Conservation (phyloP, 53 echinoderm and acorn worm genomes). For the Paelopatides confundens region DNA sequence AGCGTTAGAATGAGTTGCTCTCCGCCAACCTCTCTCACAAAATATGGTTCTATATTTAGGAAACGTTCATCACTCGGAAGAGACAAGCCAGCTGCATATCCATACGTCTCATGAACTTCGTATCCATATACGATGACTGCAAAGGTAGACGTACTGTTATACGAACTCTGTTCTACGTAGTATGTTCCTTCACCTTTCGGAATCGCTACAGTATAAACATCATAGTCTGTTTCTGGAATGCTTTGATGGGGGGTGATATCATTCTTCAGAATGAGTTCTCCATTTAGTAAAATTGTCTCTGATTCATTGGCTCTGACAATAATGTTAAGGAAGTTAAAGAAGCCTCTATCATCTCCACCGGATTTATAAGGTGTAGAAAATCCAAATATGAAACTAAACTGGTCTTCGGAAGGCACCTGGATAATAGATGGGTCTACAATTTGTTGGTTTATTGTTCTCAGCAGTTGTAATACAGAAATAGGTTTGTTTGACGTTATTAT, state of each 20-base stretch:
- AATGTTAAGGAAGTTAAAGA: constrained; percentile 64
- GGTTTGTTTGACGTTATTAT: constrained; percentile 63
- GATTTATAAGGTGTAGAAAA: constrained; percentile 64
- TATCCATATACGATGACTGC: constrained; percentile 74
- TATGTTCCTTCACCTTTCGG: constrained; percentile 69
- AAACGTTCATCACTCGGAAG: no score
- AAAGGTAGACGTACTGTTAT: constrained; percentile 15
- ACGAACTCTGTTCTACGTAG: constrained; percentile 63
- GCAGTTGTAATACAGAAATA: constrained; percentile 51
- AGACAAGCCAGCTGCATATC: constrained; percentile 72
- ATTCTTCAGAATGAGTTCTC: constrained; percentile 5
- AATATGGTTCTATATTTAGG: constrained; percentile 41
- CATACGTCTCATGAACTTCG: constrained; percentile 65
- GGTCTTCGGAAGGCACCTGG: constrained; percentile 65
- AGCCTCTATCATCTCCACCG: constrained; percentile 50
- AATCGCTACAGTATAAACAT: constrained; percentile 43
- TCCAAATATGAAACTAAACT: constrained; percentile 64
- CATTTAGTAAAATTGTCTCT: constrained; percentile 50
- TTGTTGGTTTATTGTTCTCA: constrained; percentile 2
- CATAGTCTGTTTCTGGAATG: constrained; percentile 48
- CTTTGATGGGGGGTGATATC: neutral
- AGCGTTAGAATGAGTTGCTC: constrained; percentile 54
- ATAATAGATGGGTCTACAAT: constrained; percentile 68
- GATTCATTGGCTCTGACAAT: constrained; percentile 37
- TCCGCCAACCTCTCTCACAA: constrained; percentile 65